Evolutionary conservation across 2,888 invertebrate genomes (phyloP), one percentile per base, ranked within the genome.

Genomic region (Lydus trimaculatus): DNA sequence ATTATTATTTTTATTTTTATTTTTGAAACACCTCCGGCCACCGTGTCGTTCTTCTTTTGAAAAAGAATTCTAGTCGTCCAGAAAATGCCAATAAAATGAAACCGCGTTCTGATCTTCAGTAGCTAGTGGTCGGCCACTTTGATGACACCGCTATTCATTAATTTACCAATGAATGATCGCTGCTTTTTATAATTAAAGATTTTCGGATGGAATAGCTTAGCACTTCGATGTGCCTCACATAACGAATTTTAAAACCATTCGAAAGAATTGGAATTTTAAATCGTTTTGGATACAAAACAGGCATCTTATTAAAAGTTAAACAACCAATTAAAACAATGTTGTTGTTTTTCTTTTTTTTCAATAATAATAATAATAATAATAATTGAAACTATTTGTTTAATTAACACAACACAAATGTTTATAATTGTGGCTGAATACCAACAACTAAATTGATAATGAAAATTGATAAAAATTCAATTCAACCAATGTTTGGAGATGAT

Each of bases 21-120:
- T 79, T 79, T 74, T 73, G 67, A 74, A 75, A 79, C 79, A 78
- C 79, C 75, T 78, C 28, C 76, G 80, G 76, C 81, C 81, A 80
- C 80, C 80, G 74, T 78, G 77, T 78, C 75, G 77, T 78, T 76
- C 73, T 70, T 76, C 63, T 73, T 72, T 69, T 69, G 69, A 73
- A 70, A 65, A 76, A 72, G 77, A 77, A 80, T 79, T 76, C 74
- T 65, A 76, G 75, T 75, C 75, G 77, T 80, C 76, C 76, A 66
- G 78, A 79, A 80, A 79, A 80, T 80, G 79, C 79, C 81, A 80
- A 80, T 79, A 79, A 81, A 80, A 73, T 74, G 31, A 68, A 62
- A 70, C 73, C 70, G 73, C 73, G 69, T 74, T 70, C 71, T 70
- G 73, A 77, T 75, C 79, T 75, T 76, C 80, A 74, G 81, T 81